Evolutionary conservation across 2,113 vertebrate species (phyloP), one percentile per base, ranked within the genome.

Genomic region (Casuarius casuarius): DNA sequence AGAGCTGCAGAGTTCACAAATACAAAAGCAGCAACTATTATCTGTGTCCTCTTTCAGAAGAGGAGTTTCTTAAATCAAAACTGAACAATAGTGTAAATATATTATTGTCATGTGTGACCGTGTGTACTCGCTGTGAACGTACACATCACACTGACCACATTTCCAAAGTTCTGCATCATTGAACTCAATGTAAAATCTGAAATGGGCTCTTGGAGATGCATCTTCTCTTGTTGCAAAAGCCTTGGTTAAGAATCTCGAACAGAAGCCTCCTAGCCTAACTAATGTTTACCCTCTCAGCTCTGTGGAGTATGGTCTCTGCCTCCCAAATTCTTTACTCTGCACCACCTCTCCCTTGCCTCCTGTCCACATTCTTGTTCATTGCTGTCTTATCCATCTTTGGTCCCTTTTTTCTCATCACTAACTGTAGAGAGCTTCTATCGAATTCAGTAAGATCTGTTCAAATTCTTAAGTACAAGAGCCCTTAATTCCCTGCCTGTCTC

Each of bases 1-100:
- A 93, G 78, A 92, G 78, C 81, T 74, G 59, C 31, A 84, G 58
- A 70, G 59, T 56, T 92, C 83, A 90, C 80, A 90, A 65, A 91
- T 25, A 83, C 35, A 68, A 91, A 29, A 49, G 29, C 81, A 93
- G 59, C 61, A 70, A 90, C 66, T 49, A 77, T 90, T 87, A 54
- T 54, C 51, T 88, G 56, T 67, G 65, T 76, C 90, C 75, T 86
- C 78, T 80, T 82, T 84, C 59, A 46, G 42, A 86, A 79, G 63
- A 68, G 2, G 38, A 82, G 12, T 54, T 92, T 89, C 78, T 95
- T 65, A 90, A 76, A 56, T 42, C 54, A 80, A 2, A 44, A 48
- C 68, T 83, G 59, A 86, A 46, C 49, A 77, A 48, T 18, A n/a
- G 28, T 29, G 26, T 62, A 52, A 66, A 74, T 11, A 16, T 29